phyloP scores from a whole-genome alignment of 2,797 vertebrate genomes.

The Silurus aristotelis region DNA sequence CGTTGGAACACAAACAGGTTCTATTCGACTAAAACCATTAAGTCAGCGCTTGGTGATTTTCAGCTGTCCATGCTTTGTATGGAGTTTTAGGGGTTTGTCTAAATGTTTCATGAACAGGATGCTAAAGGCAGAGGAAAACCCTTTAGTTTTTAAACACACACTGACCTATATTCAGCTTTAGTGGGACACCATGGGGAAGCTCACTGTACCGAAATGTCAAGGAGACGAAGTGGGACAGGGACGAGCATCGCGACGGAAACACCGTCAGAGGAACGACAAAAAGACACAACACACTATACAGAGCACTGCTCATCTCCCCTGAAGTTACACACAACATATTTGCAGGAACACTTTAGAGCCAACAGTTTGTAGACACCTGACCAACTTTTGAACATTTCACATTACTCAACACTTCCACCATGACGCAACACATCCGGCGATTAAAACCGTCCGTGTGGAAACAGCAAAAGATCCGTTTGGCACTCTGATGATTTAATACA shows the following conservation, averaged over 20 bases:
- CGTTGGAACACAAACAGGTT: no score
- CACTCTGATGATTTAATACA: no score
- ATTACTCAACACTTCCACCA: no score
- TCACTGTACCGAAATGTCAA: not conserved
- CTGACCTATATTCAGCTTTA: conserved; percentile 51
- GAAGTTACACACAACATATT: not conserved
- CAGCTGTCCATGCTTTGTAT: no score
- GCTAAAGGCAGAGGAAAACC: conserved; percentile 38
- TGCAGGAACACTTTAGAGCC: not conserved
- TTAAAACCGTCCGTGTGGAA: no score
- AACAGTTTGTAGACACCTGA: no score
- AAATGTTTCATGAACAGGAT: not conserved
- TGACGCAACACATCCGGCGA: no score
- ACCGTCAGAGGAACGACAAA: no score
- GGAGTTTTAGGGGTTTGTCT: not conserved
- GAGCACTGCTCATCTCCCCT: not conserved
- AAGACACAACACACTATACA: not conserved
- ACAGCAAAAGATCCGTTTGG: no score
- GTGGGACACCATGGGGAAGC: not conserved
- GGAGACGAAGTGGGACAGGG: not conserved
- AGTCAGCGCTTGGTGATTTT: no score
- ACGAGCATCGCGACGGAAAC: not conserved
- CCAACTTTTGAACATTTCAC: no score
- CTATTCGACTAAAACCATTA: no score
- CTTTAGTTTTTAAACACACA: conserved; percentile 35